Evolutionary conservation across 2,888 invertebrate species (phyloP).

Genomic region (Priocnemis perturbator): DNA sequence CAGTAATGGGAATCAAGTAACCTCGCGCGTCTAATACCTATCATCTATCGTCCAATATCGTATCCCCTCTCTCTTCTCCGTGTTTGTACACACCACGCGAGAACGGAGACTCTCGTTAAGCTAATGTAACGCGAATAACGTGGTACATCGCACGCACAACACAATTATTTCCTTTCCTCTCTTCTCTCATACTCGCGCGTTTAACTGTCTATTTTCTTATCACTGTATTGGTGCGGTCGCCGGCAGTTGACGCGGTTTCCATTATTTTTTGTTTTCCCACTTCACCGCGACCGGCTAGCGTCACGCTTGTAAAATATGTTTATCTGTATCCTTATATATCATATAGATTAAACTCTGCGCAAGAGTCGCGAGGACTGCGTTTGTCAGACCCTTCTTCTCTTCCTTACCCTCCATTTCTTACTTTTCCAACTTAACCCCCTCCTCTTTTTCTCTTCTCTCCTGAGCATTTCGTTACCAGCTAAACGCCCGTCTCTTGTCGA

Average conservation of each 20-base stretch:
- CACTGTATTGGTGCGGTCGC: conserved; percentile 39
- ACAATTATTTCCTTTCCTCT: background rate
- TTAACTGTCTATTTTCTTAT: background rate
- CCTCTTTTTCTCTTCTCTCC: conserved; percentile 26
- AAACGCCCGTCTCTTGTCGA: background rate
- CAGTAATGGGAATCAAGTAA: too few species aligned
- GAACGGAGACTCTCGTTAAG: too few species aligned
- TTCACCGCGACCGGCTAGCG: conserved; percentile 51
- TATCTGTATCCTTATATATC: conserved; percentile 62
- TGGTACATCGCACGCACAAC: background rate
- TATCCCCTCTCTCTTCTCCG: too few species aligned
- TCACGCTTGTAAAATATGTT: conserved; percentile 65
- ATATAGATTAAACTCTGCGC: conserved; percentile 63
- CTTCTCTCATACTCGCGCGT: conserved; percentile 3
- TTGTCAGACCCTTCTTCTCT: conserved; percentile 41
- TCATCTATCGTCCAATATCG: too few species aligned
- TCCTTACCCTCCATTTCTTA: conserved; percentile 31
- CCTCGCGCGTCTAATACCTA: too few species aligned
- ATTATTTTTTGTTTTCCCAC: conserved; percentile 24
- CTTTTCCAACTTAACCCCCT: conserved; percentile 29
- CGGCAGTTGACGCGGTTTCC: conserved; percentile 35
- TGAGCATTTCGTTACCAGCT: background rate
- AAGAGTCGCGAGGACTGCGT: conserved; percentile 58
- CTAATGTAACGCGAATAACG: too few species aligned
- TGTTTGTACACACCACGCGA: too few species aligned